Evolutionary conservation across 2,797 vertebrate genomes (phyloP).

Genomic region (Cyprinella venusta): DNA sequence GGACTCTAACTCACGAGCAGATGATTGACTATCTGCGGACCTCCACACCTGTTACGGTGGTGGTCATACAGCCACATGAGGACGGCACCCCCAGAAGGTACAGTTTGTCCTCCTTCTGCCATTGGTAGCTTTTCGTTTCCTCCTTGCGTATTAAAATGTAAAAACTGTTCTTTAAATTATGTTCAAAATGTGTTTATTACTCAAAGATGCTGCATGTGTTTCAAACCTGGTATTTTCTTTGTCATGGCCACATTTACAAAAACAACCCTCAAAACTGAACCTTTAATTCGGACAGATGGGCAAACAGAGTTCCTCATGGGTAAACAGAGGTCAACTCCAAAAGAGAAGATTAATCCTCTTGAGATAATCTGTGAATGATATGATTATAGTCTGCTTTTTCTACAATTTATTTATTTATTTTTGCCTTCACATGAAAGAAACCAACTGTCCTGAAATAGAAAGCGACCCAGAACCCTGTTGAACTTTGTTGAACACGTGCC

Average conservation of each 20-base stretch:
- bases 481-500: slow-evolving; percentile 18
- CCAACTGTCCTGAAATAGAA: not conserved
- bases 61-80: slow-evolving; percentile 84
- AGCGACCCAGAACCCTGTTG: not conserved
- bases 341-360: slow-evolving; percentile 34
- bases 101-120: slow-evolving; percentile 30
- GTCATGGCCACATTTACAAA: slow-evolving; percentile 6
- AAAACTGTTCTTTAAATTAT: not conserved
- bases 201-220: not conserved
- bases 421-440: not conserved
- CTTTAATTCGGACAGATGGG: slow-evolving; percentile 21
- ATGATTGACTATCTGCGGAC: slow-evolving; percentile 88
- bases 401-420: no score
- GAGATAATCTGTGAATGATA: slow-evolving; percentile 43
- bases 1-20: slow-evolving; percentile 86
- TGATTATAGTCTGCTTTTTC: slow-evolving; percentile 5
- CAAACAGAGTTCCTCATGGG: not conserved
- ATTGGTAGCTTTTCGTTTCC: not conserved
- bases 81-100: slow-evolving; percentile 87
- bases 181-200: not conserved
- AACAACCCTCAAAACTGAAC: not conserved
- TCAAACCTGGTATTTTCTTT: not conserved
- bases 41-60: slow-evolving; percentile 82
- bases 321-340: not conserved
- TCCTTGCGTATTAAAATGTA: not conserved